Evolutionary conservation across 2,113 vertebrate genomes (phyloP).

Genomic region (Ictidomys tridecemlineatus): DNA sequence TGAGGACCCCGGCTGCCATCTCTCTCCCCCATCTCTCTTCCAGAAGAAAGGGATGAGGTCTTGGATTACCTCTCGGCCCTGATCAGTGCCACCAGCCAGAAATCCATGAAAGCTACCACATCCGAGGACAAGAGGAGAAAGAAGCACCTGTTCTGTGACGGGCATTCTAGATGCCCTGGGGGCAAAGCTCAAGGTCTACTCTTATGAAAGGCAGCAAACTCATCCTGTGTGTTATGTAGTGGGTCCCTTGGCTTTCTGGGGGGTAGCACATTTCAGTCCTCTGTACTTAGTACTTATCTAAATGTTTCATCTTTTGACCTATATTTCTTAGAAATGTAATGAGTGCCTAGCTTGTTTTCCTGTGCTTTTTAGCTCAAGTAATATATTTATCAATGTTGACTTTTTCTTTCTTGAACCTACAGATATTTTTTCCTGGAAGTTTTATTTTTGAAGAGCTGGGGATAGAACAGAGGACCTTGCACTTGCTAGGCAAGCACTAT

Average conservation of each 20-base stretch:
- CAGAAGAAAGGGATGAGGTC: background rate
- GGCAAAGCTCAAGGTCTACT: background rate
- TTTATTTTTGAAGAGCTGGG: too few species aligned
- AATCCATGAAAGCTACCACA: background rate
- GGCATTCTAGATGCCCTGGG: background rate
- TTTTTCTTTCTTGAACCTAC: background rate
- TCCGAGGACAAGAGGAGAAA: background rate
- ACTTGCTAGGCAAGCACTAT: too few species aligned
- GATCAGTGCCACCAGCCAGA: background rate
- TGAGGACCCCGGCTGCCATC: too few species aligned
- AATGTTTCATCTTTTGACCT: background rate
- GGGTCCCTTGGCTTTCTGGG: background rate
- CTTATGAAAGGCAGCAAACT: background rate
- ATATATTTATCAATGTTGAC: background rate
- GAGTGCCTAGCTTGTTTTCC: background rate
- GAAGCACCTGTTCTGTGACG: background rate
- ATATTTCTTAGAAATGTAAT: background rate
- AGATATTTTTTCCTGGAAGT: too few species aligned
- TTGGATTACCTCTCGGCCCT: too few species aligned
- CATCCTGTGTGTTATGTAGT: background rate
- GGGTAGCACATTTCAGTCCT: background rate
- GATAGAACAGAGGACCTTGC: too few species aligned
- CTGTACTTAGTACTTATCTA: background rate
- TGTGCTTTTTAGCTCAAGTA: background rate
- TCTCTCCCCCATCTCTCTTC: background rate